Percentiles rank a stretch among this genome's conserved stretches.
Conservation (phyloP, 2,888 invertebrate genomes). For the Drosophila subsilvestris region DNA sequence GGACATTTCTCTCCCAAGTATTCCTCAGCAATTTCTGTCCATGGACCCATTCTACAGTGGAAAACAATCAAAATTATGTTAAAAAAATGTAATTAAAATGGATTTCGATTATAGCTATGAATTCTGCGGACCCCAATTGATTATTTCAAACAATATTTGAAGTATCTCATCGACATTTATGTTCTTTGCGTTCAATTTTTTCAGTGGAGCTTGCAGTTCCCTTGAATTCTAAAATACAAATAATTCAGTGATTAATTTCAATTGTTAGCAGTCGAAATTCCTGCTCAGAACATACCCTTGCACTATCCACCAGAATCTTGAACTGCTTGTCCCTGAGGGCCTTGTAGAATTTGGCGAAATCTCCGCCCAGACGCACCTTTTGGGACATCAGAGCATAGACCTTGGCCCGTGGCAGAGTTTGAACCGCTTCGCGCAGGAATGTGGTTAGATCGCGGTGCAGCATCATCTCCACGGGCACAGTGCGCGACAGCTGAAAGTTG, state of each 20-base stretch:
- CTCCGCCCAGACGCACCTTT: constrained; percentile 68
- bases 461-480: constrained; percentile 74
- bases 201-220: constrained; percentile 55
- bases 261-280: not conserved
- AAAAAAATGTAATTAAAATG: constrained; percentile 3
- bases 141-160: constrained; percentile 58
- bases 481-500: constrained; percentile 61
- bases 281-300: constrained; percentile 57
- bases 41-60: no score
- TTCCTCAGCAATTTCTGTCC: no score
- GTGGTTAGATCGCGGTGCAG: constrained; percentile 68
- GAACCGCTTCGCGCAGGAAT: constrained; percentile 70
- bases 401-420: constrained; percentile 68
- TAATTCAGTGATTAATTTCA: not conserved
- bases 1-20: no score
- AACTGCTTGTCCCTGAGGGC: constrained; percentile 67
- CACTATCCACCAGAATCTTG: constrained; percentile 59
- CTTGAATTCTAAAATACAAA: constrained; percentile 57
- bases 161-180: constrained; percentile 77
- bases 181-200: constrained; percentile 55
- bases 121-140: constrained; percentile 77
- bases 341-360: constrained; percentile 73
- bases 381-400: constrained; percentile 65
- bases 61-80: not conserved
- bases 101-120: not conserved